Percentiles rank a stretch among this genome's conserved stretches.
Evolutionary conservation across 1,140 invertebrate genomes (phyloP).

Genomic region (Orius laevigatus): DNA sequence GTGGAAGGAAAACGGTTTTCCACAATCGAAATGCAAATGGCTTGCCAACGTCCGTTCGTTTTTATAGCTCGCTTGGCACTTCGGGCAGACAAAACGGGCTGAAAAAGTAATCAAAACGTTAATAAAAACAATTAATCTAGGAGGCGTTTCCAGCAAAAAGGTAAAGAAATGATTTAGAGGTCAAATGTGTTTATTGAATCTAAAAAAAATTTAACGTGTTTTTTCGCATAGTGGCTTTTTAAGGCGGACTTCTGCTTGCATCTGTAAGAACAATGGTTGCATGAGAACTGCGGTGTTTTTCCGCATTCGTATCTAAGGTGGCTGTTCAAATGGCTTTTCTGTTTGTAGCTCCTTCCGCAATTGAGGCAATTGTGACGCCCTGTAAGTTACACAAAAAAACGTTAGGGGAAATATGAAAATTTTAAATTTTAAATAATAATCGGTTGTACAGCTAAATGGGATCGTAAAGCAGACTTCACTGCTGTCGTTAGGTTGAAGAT

Average conservation of each 20-base stretch:
- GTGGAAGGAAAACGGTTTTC: slow-evolving; percentile 29
- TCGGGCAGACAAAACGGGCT: slow-evolving; percentile 12
- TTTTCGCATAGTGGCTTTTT: neutral
- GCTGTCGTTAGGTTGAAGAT: no score
- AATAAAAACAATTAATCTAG: no score
- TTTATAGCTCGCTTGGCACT: slow-evolving; percentile 29
- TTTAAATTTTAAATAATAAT: no score
- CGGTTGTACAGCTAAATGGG: no score
- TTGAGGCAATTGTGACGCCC: slow-evolving; percentile 34
- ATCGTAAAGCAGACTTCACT: no score
- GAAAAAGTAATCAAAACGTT: no score
- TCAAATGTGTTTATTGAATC: neutral
- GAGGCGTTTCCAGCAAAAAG: no score
- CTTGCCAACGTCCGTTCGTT: slow-evolving; percentile 36
- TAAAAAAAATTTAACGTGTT: neutral
- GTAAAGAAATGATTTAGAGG: no score
- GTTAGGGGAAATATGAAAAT: no score
- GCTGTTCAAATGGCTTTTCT: slow-evolving; percentile 60
- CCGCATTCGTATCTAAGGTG: slow-evolving; percentile 74
- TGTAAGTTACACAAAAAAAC: no score
- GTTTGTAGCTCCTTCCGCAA: slow-evolving; percentile 60
- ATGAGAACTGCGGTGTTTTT: slow-evolving; percentile 39
- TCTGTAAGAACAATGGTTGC: slow-evolving; percentile 12
- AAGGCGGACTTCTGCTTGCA: slow-evolving; percentile 28
- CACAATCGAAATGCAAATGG: slow-evolving; percentile 35